A percentile compares a stretch with the other conserved stretches of the same genome.
phyloP scores from a whole-genome alignment of 2,888 invertebrate species.

The Polyploca ridens region DNA sequence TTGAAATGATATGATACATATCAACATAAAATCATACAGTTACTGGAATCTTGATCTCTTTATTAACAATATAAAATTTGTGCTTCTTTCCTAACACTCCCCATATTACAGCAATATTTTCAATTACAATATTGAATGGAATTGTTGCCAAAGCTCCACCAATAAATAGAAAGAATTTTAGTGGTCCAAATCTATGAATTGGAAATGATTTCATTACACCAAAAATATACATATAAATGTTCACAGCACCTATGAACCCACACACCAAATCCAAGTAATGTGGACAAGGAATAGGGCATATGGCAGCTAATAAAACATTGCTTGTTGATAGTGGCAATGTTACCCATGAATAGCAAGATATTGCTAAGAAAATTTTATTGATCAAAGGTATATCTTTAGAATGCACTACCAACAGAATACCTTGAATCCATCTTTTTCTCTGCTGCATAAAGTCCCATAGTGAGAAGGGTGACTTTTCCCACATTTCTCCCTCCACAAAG shows the following conservation, averaged over 20 bases:
- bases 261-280: constrained; percentile 93
- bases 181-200: constrained; percentile 92
- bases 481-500: constrained; percentile 99
- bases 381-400: constrained; percentile 91
- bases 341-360: constrained; percentile 98
- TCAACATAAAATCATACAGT: constrained; percentile 79
- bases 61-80: constrained; percentile 98
- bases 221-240: constrained; percentile 98
- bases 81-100: constrained; percentile 97
- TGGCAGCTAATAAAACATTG: constrained; percentile 92
- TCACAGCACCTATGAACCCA: constrained; percentile 96
- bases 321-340: constrained; percentile 96
- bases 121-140: constrained; percentile 96
- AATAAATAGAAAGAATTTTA: constrained; percentile 91
- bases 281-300: constrained; percentile 95
- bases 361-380: constrained; percentile 92
- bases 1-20: constrained; percentile 42
- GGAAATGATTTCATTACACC: constrained; percentile 99
- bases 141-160: constrained; percentile 95
- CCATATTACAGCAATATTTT: constrained; percentile 97
- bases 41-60: constrained; percentile 90
- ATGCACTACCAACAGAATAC: constrained; percentile 94
- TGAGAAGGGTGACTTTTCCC: constrained; percentile 98
- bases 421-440: constrained; percentile 97
- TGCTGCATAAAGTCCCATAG: constrained; percentile 98